Conservation (phyloP, 1,140 invertebrate genomes). For the Drosophila repletoides region DNA sequence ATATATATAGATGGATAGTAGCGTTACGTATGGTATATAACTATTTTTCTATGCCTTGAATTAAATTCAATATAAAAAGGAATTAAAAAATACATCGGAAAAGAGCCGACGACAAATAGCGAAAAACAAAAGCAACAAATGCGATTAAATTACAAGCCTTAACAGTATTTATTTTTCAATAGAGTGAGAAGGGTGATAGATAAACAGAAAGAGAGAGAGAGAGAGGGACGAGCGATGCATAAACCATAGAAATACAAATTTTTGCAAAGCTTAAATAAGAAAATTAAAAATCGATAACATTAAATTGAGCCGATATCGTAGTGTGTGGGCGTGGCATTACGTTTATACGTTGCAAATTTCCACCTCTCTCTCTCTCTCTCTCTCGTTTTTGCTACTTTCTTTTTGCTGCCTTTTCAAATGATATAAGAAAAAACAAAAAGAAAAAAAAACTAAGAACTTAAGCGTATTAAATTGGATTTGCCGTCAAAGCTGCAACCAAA, state of each 20-base stretch:
- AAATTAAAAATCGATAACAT: constrained; percentile 79
- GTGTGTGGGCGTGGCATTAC: constrained; percentile 16
- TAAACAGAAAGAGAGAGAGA: not conserved
- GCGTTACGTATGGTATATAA: constrained; percentile 43
- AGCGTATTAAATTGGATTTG: constrained; percentile 80
- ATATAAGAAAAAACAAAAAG: constrained; percentile 47
- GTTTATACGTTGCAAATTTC: constrained; percentile 10
- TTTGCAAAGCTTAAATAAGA: constrained; percentile 59
- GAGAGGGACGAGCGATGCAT: constrained; percentile 30
- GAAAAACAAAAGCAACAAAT: constrained; percentile 59
- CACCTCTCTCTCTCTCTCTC: constrained; percentile 9
- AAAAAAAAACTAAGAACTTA: constrained; percentile 73
- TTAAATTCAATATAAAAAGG: constrained; percentile 54
- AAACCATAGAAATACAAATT: constrained; percentile 55
- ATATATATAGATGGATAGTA: constrained; percentile 47
- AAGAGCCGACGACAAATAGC: constrained; percentile 11
- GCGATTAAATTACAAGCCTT: constrained; percentile 76
- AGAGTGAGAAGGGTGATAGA: not conserved
- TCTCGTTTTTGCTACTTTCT: not conserved
- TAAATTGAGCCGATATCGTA: constrained; percentile 52
- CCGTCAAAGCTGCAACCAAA: constrained; percentile 71
- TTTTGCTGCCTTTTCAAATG: constrained; percentile 25
- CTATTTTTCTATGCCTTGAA: constrained; percentile 76
- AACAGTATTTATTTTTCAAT: constrained; percentile 42
- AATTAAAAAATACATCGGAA: constrained; percentile 40